Conservation (phyloP, 2,113 vertebrate genomes). For the Dendropsophus ebraccatus region DNA sequence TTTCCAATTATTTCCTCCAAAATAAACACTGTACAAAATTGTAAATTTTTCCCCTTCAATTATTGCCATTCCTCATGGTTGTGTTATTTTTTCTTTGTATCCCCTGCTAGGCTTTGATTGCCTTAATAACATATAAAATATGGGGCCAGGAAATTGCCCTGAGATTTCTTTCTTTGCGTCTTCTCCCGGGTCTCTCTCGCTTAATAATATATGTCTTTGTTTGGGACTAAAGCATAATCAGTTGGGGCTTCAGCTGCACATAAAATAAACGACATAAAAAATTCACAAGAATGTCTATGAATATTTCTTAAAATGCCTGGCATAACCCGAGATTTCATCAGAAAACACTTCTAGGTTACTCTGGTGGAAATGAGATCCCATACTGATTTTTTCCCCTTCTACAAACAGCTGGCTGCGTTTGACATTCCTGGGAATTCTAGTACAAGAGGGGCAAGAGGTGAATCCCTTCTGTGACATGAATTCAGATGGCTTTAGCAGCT, state of each 20-base stretch:
- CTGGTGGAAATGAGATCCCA: conserved; percentile 26
- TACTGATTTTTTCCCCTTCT: conserved; percentile 3
- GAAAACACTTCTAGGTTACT: conserved; percentile 31
- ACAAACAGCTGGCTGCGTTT: conserved; percentile 53
- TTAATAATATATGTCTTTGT: conserved; percentile 52
- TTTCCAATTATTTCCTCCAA: neutral
- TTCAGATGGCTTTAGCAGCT: conserved; percentile 24
- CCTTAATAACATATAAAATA: conserved; percentile 44
- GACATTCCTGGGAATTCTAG: conserved; percentile 45
- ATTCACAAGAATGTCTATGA: conserved; percentile 41
- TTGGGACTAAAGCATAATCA: conserved; percentile 34
- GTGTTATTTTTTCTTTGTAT: conserved; percentile 26
- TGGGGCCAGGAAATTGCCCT: conserved; percentile 39
- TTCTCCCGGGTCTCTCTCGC: neutral
- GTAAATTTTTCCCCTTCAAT: neutral
- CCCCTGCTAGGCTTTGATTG: conserved; percentile 36
- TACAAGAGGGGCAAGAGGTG: conserved; percentile 35
- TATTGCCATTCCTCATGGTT: neutral
- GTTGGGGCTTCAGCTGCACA: conserved; percentile 20
- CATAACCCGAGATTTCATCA: conserved; percentile 38
- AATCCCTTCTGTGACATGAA: conserved; percentile 38
- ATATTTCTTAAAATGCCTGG: conserved; percentile 51
- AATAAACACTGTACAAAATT: conserved; percentile 20
- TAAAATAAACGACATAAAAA: conserved; percentile 41
- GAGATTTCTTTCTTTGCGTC: neutral